Evolutionary conservation across 2,113 vertebrate species (phyloP).

Genomic region (Struthidea cinerea): DNA sequence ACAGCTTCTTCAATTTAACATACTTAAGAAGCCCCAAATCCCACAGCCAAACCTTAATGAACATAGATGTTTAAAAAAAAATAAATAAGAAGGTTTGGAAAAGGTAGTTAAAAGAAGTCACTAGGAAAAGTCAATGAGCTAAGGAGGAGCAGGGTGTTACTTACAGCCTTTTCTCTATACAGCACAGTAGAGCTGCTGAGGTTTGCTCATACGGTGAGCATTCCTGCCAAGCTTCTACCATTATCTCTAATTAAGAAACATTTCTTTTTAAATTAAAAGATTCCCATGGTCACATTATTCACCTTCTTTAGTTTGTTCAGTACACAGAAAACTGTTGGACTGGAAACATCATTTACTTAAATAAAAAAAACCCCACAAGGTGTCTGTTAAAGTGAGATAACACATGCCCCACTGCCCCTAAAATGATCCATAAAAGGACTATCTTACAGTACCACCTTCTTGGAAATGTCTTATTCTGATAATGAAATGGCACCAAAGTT

Average conservation of each 20-base stretch:
- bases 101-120: neutral
- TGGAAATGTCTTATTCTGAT: neutral
- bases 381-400: conserved; percentile 45
- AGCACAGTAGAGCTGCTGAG: neutral
- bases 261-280: conserved; percentile 42
- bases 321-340: conserved; percentile 43
- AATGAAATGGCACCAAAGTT: conserved; percentile 39
- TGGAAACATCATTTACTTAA: conserved; percentile 35
- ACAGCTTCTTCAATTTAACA: neutral
- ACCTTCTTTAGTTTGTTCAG: neutral
- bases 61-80: neutral
- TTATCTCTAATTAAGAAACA: conserved; percentile 35
- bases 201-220: neutral
- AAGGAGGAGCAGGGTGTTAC: neutral
- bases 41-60: neutral
- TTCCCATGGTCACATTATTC: conserved; percentile 6
- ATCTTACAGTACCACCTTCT: neutral
- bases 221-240: neutral
- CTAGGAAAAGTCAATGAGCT: neutral
- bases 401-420: neutral
- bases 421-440: conserved; percentile 14
- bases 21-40: neutral
- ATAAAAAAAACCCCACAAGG: neutral
- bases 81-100: neutral
- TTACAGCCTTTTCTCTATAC: neutral